phyloP scores from a whole-genome alignment of 2,888 invertebrate species.

The Drosophila peninsularis region DNA sequence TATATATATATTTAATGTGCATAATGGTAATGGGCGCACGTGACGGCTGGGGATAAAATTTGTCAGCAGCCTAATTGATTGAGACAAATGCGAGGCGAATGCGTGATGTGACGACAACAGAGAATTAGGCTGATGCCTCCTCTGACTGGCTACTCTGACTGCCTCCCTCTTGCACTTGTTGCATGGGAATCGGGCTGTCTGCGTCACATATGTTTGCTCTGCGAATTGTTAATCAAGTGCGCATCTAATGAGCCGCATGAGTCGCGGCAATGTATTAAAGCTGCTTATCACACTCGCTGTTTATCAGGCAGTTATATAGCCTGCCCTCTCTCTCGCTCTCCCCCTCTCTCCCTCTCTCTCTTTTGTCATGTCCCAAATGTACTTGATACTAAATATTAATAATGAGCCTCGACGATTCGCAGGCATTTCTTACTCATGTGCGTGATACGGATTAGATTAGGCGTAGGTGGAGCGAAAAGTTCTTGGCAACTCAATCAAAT shows the following conservation, averaged over 20 bases:
- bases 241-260: conserved; percentile 56
- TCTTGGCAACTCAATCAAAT: no score
- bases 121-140: neutral
- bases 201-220: conserved; percentile 20
- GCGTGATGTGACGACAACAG: conserved; percentile 8
- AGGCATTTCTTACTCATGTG: neutral
- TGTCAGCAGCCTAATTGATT: conserved; percentile 51
- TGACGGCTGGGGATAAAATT: conserved; percentile 42
- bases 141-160: neutral
- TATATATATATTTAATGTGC: conserved; percentile 19
- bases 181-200: conserved; percentile 28
- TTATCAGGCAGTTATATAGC: conserved; percentile 53
- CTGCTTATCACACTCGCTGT: conserved; percentile 53
- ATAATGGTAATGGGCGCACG: conserved; percentile 52
- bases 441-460: neutral
- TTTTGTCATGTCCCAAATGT: neutral
- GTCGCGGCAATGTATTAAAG: conserved; percentile 32
- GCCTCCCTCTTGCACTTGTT: conserved; percentile 4
- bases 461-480: conserved; percentile 17
- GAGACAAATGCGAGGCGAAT: conserved; percentile 42
- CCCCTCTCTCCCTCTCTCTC: neutral
- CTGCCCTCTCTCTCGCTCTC: neutral
- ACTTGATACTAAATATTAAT: conserved; percentile 59
- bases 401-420: conserved; percentile 38
- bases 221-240: conserved; percentile 30